Conservation (phyloP, 2,797 vertebrate species). For the Cephalopachus bancanus region DNA sequence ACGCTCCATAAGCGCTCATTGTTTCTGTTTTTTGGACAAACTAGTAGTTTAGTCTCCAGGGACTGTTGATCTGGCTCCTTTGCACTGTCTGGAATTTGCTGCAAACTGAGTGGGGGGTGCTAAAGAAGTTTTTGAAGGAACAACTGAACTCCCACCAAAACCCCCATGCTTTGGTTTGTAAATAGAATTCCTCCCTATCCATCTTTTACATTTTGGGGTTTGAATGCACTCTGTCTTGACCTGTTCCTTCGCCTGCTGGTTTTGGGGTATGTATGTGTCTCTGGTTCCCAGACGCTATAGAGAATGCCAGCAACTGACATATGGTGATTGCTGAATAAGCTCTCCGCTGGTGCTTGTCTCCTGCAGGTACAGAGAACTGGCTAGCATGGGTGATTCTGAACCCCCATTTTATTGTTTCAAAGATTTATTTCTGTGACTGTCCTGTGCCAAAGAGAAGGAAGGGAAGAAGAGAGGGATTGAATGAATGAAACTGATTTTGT, state of each 20-base stretch:
- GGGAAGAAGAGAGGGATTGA: not conserved
- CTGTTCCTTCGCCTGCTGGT: constrained; percentile 67
- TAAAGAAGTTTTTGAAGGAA: constrained; percentile 59
- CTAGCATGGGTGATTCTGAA: constrained; percentile 58
- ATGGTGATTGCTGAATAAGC: constrained; percentile 71
- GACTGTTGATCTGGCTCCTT: constrained; percentile 64
- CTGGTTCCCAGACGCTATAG: constrained; percentile 58
- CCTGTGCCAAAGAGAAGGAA: constrained; percentile 20
- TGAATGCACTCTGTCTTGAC: constrained; percentile 74
- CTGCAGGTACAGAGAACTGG: constrained; percentile 66
- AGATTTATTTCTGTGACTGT: constrained; percentile 47
- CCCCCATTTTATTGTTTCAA: constrained; percentile 58
- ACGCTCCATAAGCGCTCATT: constrained; percentile 66
- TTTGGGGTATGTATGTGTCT: constrained; percentile 48
- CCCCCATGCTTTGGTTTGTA: constrained; percentile 43
- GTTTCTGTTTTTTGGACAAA: constrained; percentile 72
- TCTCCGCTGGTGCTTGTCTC: constrained; percentile 53
- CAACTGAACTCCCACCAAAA: not conserved
- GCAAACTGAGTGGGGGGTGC: constrained; percentile 50
- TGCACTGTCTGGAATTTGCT: constrained; percentile 76
- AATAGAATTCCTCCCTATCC: constrained; percentile 52
- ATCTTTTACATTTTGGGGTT: constrained; percentile 73
- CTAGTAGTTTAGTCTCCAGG: constrained; percentile 73
- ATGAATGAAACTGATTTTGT: not conserved
- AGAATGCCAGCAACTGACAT: constrained; percentile 70